Percentiles rank a stretch among this genome's conserved stretches.
Evolutionary conservation across 2,113 vertebrate genomes (phyloP).

Genomic region (Asarcornis scutulata): DNA sequence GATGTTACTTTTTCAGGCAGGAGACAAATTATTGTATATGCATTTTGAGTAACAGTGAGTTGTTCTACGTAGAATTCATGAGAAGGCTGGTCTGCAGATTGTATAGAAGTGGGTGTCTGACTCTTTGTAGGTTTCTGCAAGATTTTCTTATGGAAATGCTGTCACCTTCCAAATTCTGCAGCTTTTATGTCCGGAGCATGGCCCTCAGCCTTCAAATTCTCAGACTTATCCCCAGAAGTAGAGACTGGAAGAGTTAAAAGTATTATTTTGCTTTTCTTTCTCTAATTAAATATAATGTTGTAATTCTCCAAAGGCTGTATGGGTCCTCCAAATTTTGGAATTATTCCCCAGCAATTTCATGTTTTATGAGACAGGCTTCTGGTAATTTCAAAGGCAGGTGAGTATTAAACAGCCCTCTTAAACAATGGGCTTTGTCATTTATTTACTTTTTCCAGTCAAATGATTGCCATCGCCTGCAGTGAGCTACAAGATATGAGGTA

Average conservation of each 20-base stretch:
- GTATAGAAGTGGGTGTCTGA: not conserved
- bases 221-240: not conserved
- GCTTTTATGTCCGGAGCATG: not conserved
- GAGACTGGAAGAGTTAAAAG: not conserved
- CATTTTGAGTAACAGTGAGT: not conserved
- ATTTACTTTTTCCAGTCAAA: not conserved
- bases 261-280: not conserved
- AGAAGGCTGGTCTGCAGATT: not conserved
- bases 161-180: not conserved
- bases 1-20: not conserved
- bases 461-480: not conserved
- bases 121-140: not conserved
- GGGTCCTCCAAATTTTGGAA: not conserved
- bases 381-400: not conserved
- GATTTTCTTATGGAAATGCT: not conserved
- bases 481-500: not conserved
- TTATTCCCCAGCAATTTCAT: not conserved
- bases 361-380: not conserved
- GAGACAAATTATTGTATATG: fast-evolving
- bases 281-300: not conserved
- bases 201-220: not conserved
- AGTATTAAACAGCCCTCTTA: not conserved
- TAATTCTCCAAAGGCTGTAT: not conserved
- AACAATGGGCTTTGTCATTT: not conserved
- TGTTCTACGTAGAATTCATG: not conserved